These are phyloP conservation scores for Etheostoma nigrum DNA, from an alignment of 2,797 vertebrate species.

Conservation along the genomic window DNA sequence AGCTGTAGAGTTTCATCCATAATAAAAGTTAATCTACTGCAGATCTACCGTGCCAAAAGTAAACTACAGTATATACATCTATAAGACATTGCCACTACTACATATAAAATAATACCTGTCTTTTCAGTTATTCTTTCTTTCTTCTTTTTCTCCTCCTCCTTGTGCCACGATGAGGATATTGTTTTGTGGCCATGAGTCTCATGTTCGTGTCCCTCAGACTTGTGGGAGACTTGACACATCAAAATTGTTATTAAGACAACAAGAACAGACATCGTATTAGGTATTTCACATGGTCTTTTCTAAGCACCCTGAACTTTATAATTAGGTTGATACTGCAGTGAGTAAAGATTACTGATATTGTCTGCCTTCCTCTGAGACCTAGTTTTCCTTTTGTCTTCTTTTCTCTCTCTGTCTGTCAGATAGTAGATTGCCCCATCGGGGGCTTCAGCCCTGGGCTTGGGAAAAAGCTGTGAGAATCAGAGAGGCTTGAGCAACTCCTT, in stretches of 20 bases:
- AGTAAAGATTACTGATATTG: conserved; percentile 69
- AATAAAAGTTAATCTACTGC: conserved; percentile 24
- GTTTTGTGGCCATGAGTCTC: conserved; percentile 36
- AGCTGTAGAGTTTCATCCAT: conserved; percentile 32
- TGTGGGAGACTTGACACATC: conserved; percentile 42
- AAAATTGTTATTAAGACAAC: conserved; percentile 30
- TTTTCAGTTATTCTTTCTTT: conserved; percentile 25
- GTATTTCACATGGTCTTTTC: conserved; percentile 38
- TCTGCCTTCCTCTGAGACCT: conserved; percentile 55
- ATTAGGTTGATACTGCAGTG: conserved; percentile 54
- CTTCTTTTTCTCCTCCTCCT: conserved; percentile 12
- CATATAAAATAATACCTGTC: conserved; percentile 41
- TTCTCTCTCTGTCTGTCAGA: conserved; percentile 57
- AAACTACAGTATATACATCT: conserved; percentile 19
- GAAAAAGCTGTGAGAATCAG: conserved; percentile 64
- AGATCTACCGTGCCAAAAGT: conserved; percentile 20
- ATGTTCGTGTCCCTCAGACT: conserved; percentile 25
- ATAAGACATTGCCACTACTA: not conserved
- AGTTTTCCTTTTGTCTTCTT: conserved; percentile 55
- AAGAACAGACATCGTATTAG: conserved; percentile 23
- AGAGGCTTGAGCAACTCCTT: conserved; percentile 71
- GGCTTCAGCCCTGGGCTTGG: conserved; percentile 64
- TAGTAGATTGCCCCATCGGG: conserved; percentile 62
- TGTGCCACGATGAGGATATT: conserved; percentile 27
- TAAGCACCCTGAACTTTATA: conserved; percentile 43